phyloP scores from a whole-genome alignment of 2,113 vertebrate genomes.

The Xiphorhynchus elegans region DNA sequence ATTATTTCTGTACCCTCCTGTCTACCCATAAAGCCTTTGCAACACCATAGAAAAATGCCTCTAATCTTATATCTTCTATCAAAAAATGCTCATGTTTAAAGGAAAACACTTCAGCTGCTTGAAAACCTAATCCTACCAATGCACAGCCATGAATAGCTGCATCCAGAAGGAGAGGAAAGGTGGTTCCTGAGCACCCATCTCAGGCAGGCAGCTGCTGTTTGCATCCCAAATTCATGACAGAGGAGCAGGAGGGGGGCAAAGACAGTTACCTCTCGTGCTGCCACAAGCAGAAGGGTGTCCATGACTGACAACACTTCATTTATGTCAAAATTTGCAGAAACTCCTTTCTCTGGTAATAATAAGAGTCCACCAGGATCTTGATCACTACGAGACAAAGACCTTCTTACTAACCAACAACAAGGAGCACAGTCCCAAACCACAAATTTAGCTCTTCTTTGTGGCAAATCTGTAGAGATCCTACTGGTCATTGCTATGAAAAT shows the following conservation, averaged over 20 bases:
- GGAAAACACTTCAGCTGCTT: not conserved
- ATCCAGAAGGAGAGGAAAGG: not conserved
- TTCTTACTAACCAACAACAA: not conserved
- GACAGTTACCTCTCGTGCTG: slow-evolving; percentile 85
- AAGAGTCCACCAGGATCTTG: slow-evolving; percentile 92
- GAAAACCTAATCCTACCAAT: not conserved
- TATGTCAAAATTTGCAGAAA: slow-evolving; percentile 80
- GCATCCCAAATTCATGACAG: not conserved
- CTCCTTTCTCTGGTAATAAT: slow-evolving; percentile 87
- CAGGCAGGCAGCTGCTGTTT: not conserved
- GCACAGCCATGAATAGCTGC: not conserved
- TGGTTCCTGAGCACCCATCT: not conserved
- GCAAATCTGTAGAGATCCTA: not conserved
- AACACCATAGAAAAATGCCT: not conserved
- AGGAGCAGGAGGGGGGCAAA: not conserved
- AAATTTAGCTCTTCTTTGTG: not conserved
- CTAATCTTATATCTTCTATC: not conserved
- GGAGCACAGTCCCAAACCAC: not conserved
- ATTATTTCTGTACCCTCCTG: not conserved
- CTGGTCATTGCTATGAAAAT: not conserved
- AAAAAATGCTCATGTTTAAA: not conserved
- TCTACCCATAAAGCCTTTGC: not conserved
- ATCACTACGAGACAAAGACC: slow-evolving; percentile 76
- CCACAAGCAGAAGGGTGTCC: slow-evolving; percentile 88
- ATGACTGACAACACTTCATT: slow-evolving; percentile 86